Evolutionary conservation across 2,888 invertebrate species (phyloP).

Genomic region (Palloptera scutellata): DNA sequence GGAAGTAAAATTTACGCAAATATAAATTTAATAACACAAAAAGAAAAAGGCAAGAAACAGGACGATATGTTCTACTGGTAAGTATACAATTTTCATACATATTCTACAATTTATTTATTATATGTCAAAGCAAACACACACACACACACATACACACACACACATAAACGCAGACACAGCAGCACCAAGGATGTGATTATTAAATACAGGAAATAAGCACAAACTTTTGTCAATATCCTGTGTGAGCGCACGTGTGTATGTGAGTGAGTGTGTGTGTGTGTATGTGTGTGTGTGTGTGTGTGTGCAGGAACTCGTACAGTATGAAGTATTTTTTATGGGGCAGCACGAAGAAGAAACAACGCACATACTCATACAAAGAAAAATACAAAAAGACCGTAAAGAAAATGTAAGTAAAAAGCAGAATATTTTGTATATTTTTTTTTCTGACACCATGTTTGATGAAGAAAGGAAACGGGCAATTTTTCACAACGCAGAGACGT

Average conservation of each 20-base stretch:
- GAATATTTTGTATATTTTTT: not conserved
- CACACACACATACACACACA: not conserved
- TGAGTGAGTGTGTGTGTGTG: not conserved
- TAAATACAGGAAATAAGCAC: conserved; percentile 45
- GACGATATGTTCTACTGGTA: not conserved
- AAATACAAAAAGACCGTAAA: conserved; percentile 22
- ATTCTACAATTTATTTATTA: too few species aligned
- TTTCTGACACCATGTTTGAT: not conserved
- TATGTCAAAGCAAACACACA: conserved; percentile 2
- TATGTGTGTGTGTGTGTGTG: conserved; percentile 10
- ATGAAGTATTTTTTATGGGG: conserved; percentile 21
- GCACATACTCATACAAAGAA: conserved; percentile 22
- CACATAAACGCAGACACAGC: not conserved
- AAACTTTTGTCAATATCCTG: conserved; percentile 45
- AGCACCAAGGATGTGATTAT: conserved; percentile 42
- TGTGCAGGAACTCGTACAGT: not conserved
- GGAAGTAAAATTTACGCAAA: conserved; percentile 27
- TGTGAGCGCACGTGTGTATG: not conserved
- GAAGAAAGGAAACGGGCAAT: conserved; percentile 21
- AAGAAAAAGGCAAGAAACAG: conserved; percentile 1
- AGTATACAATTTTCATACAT: too few species aligned
- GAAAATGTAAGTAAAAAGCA: conserved; percentile 15
- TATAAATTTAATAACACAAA: conserved; percentile 36
- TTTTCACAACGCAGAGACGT: conserved; percentile 19
- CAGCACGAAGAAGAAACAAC: not conserved